Conservation (phyloP, 2,113 vertebrate genomes). For the Muntiacus reevesi region DNA sequence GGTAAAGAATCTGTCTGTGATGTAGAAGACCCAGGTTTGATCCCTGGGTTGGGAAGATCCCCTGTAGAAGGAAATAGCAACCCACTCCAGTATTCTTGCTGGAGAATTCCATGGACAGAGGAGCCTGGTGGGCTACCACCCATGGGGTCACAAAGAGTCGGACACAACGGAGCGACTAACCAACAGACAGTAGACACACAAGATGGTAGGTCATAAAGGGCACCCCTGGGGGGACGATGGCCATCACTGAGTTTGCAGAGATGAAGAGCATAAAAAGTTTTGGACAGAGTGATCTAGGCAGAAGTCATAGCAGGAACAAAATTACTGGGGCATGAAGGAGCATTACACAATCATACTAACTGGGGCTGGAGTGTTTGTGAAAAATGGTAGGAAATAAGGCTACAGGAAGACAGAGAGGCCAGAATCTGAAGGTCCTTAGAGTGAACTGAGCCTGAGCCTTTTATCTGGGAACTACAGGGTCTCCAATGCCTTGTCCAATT, state of each 20-base stretch:
- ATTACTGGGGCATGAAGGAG: background rate
- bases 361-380: background rate
- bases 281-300: background rate
- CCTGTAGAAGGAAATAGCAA: background rate
- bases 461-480: background rate
- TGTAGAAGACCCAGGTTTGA: background rate
- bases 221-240: background rate
- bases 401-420: background rate
- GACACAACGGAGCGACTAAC: background rate
- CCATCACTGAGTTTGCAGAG: background rate
- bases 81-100: background rate
- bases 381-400: background rate
- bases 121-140: background rate
- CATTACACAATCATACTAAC: accelerated
- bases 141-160: background rate
- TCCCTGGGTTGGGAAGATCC: background rate
- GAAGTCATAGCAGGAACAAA: background rate
- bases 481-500: background rate
- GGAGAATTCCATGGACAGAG: background rate
- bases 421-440: background rate
- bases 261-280: background rate
- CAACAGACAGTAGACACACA: background rate
- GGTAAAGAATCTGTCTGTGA: background rate
- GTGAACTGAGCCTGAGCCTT: background rate
- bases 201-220: background rate